These are phyloP conservation scores for Listronotus oregonensis DNA, from an alignment of 1,140 invertebrate genomes.

Conservation along the genomic window DNA sequence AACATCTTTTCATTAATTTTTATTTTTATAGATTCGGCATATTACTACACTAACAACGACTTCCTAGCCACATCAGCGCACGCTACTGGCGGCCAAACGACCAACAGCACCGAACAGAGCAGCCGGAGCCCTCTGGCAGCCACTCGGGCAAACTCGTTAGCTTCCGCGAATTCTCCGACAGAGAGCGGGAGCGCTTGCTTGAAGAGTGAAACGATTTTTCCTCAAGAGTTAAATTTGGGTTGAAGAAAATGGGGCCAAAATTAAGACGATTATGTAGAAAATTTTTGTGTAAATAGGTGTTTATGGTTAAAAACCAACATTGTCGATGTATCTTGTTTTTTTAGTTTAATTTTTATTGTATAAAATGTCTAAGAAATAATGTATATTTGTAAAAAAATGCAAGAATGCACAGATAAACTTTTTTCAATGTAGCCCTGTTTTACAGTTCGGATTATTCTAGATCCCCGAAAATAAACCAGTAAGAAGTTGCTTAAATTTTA, in stretches of 20 bases:
- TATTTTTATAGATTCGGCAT: constrained; percentile 64
- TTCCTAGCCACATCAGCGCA: constrained; percentile 59
- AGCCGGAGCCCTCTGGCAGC: constrained; percentile 71
- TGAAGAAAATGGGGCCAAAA: constrained; percentile 23
- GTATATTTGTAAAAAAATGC: constrained; percentile 1
- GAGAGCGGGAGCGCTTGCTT: constrained; percentile 74
- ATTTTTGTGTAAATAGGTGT: constrained; percentile 3
- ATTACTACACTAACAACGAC: constrained; percentile 69
- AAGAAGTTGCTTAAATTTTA: too few species aligned
- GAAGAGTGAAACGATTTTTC: constrained; percentile 64
- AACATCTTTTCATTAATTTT: background rate
- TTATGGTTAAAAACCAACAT: constrained; percentile 1
- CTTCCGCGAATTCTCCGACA: constrained; percentile 72
- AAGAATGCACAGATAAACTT: too few species aligned
- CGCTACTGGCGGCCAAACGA: constrained; percentile 49
- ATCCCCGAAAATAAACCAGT: too few species aligned
- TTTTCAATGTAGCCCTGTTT: too few species aligned
- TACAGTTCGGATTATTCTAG: too few species aligned
- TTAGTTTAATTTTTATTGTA: background rate
- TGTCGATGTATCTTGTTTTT: background rate
- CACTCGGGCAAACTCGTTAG: constrained; percentile 71
- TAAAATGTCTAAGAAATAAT: background rate
- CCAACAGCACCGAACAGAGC: constrained; percentile 55
- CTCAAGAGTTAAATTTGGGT: constrained; percentile 60
- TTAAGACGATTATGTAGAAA: background rate